A percentile compares a stretch with the other conserved stretches of the same genome.
Evolutionary conservation across 2,113 vertebrate species (phyloP).

Genomic region (Bathybates hornii): DNA sequence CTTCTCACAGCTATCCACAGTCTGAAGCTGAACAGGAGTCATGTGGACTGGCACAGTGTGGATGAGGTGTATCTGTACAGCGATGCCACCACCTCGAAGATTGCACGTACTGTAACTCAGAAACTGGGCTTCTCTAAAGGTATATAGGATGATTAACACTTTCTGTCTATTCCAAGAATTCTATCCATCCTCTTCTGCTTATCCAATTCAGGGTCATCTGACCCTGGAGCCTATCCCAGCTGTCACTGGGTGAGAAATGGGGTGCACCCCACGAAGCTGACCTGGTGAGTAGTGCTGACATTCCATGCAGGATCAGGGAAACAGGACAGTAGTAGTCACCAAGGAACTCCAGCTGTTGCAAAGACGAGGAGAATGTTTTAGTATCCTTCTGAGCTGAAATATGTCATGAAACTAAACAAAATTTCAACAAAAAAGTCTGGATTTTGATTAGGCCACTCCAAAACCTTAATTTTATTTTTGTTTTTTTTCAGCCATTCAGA

Average conservation of each 20-base stretch:
- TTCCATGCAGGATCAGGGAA: not conserved
- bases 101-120: conserved; percentile 89
- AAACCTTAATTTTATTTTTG: not conserved
- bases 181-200: not conserved
- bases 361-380: not conserved
- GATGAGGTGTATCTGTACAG: conserved; percentile 95
- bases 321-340: not conserved
- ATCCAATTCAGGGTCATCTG: not conserved
- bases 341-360: not conserved
- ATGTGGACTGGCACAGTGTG: conserved; percentile 94
- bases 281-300: not conserved
- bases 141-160: conserved; percentile 14
- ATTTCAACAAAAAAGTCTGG: not conserved
- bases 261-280: not conserved
- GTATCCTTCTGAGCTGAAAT: not conserved
- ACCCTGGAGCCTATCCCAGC: not conserved
- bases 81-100: conserved; percentile 93
- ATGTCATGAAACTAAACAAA: not conserved
- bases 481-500: not conserved
- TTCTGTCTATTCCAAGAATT: not conserved
- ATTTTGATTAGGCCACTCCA: not conserved
- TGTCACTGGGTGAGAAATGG: not conserved
- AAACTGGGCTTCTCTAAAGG: conserved; percentile 96
- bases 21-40: conserved; percentile 87
- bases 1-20: conserved; percentile 79